Evolutionary conservation across 2,888 invertebrate genomes (phyloP).

Genomic region (Pseudococcus jackbeardsleyi): DNA sequence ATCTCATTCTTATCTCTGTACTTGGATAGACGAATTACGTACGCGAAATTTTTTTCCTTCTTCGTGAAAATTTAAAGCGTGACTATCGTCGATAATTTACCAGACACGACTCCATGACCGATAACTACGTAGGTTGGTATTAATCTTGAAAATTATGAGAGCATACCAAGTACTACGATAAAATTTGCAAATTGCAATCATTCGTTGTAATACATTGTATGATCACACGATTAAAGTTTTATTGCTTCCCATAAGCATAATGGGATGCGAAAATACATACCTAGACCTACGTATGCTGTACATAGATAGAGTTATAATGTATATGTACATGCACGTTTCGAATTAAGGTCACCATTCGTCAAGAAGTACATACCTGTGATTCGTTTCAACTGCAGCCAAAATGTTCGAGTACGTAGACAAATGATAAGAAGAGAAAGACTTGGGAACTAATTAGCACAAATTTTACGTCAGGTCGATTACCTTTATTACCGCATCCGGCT

Average conservation of each 20-base stretch:
- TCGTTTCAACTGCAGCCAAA: background rate
- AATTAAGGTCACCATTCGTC: conserved; percentile 15
- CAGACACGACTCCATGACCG: background rate
- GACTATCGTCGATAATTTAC: conserved; percentile 8
- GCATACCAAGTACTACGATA: background rate
- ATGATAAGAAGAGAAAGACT: background rate
- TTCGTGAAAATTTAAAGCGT: background rate
- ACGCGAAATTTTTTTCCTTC: background rate
- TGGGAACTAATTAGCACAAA: conserved; percentile 29
- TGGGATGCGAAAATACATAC: background rate
- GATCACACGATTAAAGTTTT: conserved; percentile 13
- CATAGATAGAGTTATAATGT: background rate
- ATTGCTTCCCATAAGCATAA: background rate
- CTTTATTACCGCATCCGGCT: background rate
- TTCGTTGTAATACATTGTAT: background rate
- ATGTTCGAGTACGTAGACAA: background rate
- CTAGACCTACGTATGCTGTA: background rate
- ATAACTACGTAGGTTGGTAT: background rate
- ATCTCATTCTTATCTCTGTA: background rate
- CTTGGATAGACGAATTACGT: background rate
- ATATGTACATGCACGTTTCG: background rate
- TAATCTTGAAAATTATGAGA: conserved; percentile 32
- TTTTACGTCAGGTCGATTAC: conserved; percentile 38
- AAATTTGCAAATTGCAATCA: background rate
- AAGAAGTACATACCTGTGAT: background rate